Base-by-base conservation (phyloP, 2,888 invertebrate genomes). In the Luperina nickerlii region DNA sequence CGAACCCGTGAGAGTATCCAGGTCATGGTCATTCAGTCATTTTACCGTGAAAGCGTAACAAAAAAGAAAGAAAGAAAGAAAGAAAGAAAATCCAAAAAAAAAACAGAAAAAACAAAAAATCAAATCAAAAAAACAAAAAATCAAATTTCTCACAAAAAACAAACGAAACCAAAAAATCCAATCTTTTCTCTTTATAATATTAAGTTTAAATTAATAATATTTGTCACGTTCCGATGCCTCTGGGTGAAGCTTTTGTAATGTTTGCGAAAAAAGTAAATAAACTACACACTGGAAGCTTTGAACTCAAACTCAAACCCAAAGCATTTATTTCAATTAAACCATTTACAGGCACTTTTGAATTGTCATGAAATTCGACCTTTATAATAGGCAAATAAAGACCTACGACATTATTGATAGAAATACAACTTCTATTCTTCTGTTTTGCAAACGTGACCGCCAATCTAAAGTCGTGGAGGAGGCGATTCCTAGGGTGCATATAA, bases 221-320 rank as follows among this genome's bases (percentile, higher is more conserved):
- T 51, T 11, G 18, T 76, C 76, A 51, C 18, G 62, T 76, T 18
- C 9, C 1, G 20, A 27, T 62, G 51, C 62, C 63, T 51, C n/a
- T 63, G 62, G 48, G n/a, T 51, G 7, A 38, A 11, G 38, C 7
- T 11, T 32, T 20, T 11, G n/a, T 74, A 24, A 18, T 76, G 27
- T 76, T 76, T 76, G 42, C 24, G 1, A 62, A 63, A 76, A 75
- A 27, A 51, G 5, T 0, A 76, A 76, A 76, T 27, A 42, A 18
- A 24, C 42, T 11, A 11, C 0, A 48, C 15, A 9, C 18, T 7
- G 8, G 38, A 15, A 48, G 18, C 11, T 73, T 66, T 1, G 32
- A 32, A 32, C 32, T 32, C 32, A 32, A 32, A 32, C 32, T 32
- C 32, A 32, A 32, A 32, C 32, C 1, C 32, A 32, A 32, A 32